phyloP scores from a whole-genome alignment of 2,797 vertebrate genomes.

The Phyllotis vaccarum region DNA sequence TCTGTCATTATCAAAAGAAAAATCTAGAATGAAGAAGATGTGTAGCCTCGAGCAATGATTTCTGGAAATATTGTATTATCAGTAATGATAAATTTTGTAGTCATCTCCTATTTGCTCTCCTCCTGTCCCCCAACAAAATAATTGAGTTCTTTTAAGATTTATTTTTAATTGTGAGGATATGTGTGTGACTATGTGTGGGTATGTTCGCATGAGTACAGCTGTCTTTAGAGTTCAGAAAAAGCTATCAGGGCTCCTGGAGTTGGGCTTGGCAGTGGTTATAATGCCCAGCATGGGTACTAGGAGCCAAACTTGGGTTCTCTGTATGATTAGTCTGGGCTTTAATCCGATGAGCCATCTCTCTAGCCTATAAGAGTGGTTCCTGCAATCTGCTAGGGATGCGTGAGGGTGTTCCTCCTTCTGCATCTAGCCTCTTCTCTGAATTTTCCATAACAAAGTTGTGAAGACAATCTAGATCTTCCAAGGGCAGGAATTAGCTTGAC shows the following conservation, averaged over 20 bases:
- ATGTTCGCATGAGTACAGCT: background rate
- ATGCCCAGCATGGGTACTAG: background rate
- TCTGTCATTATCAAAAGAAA: slow-evolving; percentile 47
- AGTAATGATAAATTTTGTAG: slow-evolving; percentile 52
- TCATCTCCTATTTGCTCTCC: background rate
- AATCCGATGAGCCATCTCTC: background rate
- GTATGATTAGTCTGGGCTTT: background rate
- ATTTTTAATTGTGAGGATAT: background rate
- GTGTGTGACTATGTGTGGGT: background rate
- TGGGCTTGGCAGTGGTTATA: background rate
- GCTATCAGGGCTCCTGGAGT: background rate
- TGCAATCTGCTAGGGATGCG: background rate
- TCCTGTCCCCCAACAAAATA: background rate
- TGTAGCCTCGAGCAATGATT: slow-evolving; percentile 35
- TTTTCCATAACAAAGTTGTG: background rate
- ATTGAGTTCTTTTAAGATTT: background rate
- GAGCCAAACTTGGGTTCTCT: background rate
- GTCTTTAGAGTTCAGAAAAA: background rate
- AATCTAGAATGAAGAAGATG: slow-evolving; percentile 20
- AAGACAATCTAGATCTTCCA: background rate
- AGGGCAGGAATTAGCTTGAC: background rate
- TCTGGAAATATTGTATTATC: slow-evolving; percentile 24
- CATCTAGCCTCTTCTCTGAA: background rate
- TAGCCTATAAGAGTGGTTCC: background rate
- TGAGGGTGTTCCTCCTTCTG: background rate